Evolutionary conservation across 2,113 vertebrate genomes (phyloP).

Genomic region (Caranx ignobilis): DNA sequence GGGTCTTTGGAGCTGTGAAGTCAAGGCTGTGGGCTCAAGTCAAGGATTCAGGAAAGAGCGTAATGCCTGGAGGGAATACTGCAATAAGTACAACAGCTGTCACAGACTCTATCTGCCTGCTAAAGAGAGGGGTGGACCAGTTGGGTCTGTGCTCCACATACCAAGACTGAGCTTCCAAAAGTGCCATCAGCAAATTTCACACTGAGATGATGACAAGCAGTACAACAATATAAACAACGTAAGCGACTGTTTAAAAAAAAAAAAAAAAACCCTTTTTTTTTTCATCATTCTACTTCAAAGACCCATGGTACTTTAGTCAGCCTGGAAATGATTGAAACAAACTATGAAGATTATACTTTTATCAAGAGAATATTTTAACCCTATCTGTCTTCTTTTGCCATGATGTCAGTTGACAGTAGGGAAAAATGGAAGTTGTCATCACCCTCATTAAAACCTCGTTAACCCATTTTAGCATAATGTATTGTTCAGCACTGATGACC

Average conservation of each 20-base stretch:
- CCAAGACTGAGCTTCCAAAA: constrained; percentile 32
- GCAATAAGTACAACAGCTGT: constrained; percentile 43
- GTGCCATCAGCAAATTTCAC: constrained; percentile 41
- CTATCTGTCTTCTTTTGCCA: constrained; percentile 7
- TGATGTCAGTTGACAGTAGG: not conserved
- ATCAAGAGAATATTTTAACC: constrained; percentile 35
- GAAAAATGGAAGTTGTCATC: constrained; percentile 2
- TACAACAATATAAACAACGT: constrained; percentile 24
- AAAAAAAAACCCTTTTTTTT: too few species aligned
- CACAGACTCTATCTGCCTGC: constrained; percentile 23
- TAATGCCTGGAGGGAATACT: constrained; percentile 1
- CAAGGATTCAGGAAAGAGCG: constrained; percentile 27
- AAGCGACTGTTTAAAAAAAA: constrained; percentile 19
- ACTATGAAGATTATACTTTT: constrained; percentile 52
- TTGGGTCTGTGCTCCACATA: constrained; percentile 50
- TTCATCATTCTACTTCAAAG: constrained; percentile 35
- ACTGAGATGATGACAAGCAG: constrained; percentile 36
- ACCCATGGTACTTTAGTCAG: constrained; percentile 50
- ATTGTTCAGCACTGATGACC: too few species aligned
- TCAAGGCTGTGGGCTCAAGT: constrained; percentile 9
- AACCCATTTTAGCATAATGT: too few species aligned
- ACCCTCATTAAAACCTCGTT: too few species aligned
- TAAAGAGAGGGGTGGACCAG: constrained; percentile 39
- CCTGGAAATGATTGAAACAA: constrained; percentile 67
- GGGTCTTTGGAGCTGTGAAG: constrained; percentile 15